Conservation (phyloP, 2,797 vertebrate species). For the Sphenodon punctatus region DNA sequence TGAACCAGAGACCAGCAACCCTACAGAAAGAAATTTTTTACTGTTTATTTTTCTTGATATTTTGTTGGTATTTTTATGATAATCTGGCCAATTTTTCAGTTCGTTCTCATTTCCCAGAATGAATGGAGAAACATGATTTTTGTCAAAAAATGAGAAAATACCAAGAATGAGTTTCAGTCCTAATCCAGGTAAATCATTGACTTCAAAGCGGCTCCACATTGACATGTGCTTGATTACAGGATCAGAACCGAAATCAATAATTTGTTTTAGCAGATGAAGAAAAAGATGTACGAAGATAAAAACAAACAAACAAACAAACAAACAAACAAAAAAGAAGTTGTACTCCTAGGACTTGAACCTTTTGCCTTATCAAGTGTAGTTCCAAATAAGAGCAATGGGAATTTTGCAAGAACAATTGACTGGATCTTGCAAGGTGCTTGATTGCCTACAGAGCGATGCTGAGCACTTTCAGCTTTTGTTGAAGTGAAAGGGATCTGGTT, state of each 20-base stretch:
- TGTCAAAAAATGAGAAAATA: too few relatives aligned
- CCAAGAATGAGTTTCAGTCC: too few relatives aligned
- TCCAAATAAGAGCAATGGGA: not conserved
- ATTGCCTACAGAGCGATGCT: not conserved
- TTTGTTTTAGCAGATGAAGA: not conserved
- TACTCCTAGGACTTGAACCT: not conserved
- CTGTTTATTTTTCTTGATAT: too few relatives aligned
- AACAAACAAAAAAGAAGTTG: not conserved
- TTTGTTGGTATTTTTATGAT: too few relatives aligned
- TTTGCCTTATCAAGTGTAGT: slow-evolving; percentile 9
- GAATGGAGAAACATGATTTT: too few relatives aligned
- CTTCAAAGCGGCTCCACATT: not conserved
- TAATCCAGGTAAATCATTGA: not conserved
- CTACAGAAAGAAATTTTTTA: too few relatives aligned
- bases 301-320: too few relatives aligned
- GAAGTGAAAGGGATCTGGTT: not conserved
- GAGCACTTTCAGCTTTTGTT: not conserved
- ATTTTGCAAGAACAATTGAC: not conserved
- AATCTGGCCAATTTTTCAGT: too few relatives aligned
- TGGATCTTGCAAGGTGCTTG: not conserved
- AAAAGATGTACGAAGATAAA: not conserved
- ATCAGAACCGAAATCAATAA: not conserved
- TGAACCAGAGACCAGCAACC: too few relatives aligned
- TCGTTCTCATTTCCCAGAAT: too few relatives aligned
- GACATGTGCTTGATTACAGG: not conserved